Base-by-base conservation (phyloP, 1,140 invertebrate species). In the Aricia agestis region DNA sequence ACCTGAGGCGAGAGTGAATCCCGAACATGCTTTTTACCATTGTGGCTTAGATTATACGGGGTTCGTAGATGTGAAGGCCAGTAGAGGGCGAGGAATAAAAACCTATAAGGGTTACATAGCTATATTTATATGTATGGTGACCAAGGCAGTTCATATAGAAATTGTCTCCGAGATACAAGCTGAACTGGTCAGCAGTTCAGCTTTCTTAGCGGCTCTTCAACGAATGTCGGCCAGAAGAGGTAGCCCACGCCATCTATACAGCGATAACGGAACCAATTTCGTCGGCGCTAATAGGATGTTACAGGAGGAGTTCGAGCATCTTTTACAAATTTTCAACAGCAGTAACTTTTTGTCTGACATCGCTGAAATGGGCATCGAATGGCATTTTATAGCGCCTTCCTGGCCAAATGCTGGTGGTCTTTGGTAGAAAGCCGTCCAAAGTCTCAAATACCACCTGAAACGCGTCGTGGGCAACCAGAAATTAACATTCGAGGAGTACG, bases 131-230 rank as follows among this genome's bases (percentile, higher is more conserved):
- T 92, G 87, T 67, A 74, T 76, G 75, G 79, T 66, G 71, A 86
- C 82, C 1, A 82, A 90, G 70, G 91, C 90, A 0, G 78, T 93
- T 3, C 92, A 93, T 72, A 32, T 93, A 6, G 91, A 93, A 69
- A 36, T 89, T 0, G 85, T 83, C 0, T 79, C 81, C 11, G 82
- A 78, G n/a, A n/a, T n/a, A n/a, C n/a, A n/a, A n/a, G n/a, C 25
- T 61, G 92, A 6, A 73, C 76, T n/a, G n/a, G n/a, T 19, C 61
- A 92, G 9, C 19, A 88, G 85, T 10, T 77, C 86, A 19, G 76
- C 78, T 13, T 91, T 90, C 74, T 59, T 92, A 10, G 77, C 81
- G 70, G 70, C 83, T n/a, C 66, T 93, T 0, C 73, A 80, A 25
- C 58, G 90, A 32, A 92, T 93, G 77, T 80, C 92, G n/a, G 77